Conservation (phyloP, 37 sponge, comb jelly and placozoan genomes). For the Ianthella basta region DNA sequence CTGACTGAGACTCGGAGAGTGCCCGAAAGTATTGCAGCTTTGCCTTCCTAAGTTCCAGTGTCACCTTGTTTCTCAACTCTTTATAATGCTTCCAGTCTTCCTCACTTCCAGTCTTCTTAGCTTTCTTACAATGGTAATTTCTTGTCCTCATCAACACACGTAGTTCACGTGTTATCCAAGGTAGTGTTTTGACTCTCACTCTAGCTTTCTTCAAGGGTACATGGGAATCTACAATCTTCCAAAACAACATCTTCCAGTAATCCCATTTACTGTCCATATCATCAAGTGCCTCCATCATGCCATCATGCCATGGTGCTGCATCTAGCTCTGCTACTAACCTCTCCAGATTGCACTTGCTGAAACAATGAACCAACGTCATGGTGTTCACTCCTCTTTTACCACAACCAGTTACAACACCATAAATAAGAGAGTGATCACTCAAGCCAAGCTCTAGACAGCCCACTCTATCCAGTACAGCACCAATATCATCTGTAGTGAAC, state of each 20-base stretch:
- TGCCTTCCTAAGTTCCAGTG: not conserved
- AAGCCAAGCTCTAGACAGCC: not conserved
- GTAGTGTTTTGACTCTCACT: constrained; percentile 16
- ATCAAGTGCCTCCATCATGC: constrained; percentile 21
- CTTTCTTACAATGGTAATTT: constrained; percentile 9
- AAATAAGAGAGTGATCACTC: constrained; percentile 36
- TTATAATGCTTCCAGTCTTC: constrained; percentile 13
- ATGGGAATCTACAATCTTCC: constrained; percentile 7
- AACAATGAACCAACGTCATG: not conserved
- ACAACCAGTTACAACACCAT: constrained; percentile 1
- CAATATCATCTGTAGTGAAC: not conserved
- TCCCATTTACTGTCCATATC: constrained; percentile 44
- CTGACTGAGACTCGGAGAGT: constrained; percentile 4
- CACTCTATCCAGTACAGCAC: not conserved
- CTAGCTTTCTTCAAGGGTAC: constrained; percentile 29
- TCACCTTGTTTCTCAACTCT: not conserved
- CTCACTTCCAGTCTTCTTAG: not conserved
- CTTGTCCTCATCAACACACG: not conserved
- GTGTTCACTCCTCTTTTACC: not conserved
- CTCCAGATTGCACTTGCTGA: constrained; percentile 12
- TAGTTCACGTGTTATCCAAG: constrained; percentile 27
- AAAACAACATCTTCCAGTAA: constrained; percentile 36
- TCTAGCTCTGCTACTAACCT: constrained; percentile 8
- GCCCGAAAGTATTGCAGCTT: constrained; percentile 21
- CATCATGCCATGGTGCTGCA: constrained; percentile 36